Evolutionary conservation across 2,888 invertebrate genomes (phyloP).

Genomic region (Liodrosophila aerea): DNA sequence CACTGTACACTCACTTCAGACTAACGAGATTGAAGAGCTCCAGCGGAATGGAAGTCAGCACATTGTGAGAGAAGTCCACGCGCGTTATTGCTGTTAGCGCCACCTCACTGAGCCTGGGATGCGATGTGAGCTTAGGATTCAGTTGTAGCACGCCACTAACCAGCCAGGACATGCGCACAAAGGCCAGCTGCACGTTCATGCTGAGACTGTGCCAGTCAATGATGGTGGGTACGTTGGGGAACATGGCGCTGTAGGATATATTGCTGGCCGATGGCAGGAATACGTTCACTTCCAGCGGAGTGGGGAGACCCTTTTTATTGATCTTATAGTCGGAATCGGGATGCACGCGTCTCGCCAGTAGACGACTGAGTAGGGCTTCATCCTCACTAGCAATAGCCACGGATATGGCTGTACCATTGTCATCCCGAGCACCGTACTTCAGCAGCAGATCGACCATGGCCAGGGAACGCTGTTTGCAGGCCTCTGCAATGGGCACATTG

Average conservation of each 20-base stretch:
- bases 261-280: conserved; percentile 84
- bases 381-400: conserved; percentile 90
- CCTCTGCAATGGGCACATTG: conserved; percentile 82
- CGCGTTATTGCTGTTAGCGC: conserved; percentile 96
- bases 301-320: conserved; percentile 90
- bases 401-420: conserved; percentile 90
- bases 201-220: conserved; percentile 94
- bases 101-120: conserved; percentile 86
- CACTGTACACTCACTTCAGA: conserved; percentile 86
- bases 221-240: conserved; percentile 92
- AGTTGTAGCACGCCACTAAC: conserved; percentile 91
- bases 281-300: conserved; percentile 83
- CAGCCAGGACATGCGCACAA: conserved; percentile 91
- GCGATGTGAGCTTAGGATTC: conserved; percentile 90
- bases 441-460: conserved; percentile 81
- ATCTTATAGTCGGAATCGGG: conserved; percentile 96
- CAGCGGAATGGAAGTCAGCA: conserved; percentile 89
- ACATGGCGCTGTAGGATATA: conserved; percentile 90
- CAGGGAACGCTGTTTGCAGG: conserved; percentile 81
- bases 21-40: conserved; percentile 93
- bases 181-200: conserved; percentile 87
- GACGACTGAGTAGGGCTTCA: conserved; percentile 88
- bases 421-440: conserved; percentile 91
- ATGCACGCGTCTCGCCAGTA: conserved; percentile 94
- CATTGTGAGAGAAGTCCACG: conserved; percentile 95